phyloP scores from a whole-genome alignment of 2,797 vertebrate species.

The Emydoidea blandingii region DNA sequence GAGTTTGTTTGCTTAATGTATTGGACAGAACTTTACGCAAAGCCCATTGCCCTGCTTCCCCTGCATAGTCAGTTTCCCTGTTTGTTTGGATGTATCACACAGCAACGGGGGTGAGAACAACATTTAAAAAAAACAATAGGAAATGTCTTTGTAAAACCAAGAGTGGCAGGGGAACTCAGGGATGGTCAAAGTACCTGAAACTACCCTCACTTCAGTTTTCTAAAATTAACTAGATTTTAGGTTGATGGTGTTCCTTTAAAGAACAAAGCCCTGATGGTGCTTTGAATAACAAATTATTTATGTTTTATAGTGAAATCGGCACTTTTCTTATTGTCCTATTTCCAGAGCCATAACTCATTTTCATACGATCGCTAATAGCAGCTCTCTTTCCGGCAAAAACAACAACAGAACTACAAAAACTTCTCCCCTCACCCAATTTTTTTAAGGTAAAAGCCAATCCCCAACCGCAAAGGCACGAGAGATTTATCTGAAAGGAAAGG shows the following conservation, averaged over 20 bases:
- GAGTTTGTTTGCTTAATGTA: background rate
- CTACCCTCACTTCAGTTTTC: background rate
- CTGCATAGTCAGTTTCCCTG: background rate
- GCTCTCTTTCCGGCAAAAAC: constrained; percentile 17
- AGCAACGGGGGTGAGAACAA: background rate
- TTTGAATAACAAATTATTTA: constrained; percentile 48
- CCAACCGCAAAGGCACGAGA: constrained; percentile 17
- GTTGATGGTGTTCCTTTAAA: background rate
- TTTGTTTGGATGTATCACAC: background rate
- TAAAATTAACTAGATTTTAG: background rate
- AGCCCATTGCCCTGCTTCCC: background rate
- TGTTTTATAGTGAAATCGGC: background rate
- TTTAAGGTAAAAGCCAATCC: constrained; percentile 25
- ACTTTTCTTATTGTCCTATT: background rate
- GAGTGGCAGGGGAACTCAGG: background rate
- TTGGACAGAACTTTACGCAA: background rate
- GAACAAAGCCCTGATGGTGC: background rate
- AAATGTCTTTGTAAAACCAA: background rate
- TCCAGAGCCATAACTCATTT: background rate
- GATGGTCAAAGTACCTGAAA: background rate
- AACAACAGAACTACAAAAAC: background rate
- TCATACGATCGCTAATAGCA: background rate
- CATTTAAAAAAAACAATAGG: accelerated
- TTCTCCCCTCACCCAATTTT: constrained; percentile 5
- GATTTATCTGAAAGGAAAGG: constrained; percentile 43